phyloP scores from a whole-genome alignment of 2,888 invertebrate genomes.

The Corbicula japonica region DNA sequence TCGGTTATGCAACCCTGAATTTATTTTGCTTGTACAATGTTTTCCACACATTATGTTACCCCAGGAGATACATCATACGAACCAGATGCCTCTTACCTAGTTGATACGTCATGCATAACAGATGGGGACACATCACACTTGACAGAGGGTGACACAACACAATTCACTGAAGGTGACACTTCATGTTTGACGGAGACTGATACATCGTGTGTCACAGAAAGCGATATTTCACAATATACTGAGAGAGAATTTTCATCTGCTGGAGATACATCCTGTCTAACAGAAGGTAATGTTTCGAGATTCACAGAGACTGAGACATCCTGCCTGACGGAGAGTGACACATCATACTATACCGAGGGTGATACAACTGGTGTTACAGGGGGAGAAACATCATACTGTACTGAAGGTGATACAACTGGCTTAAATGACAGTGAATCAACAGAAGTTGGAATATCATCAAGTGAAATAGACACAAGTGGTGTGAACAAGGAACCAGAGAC shows the following conservation, averaged over 20 bases:
- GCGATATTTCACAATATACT: conserved; percentile 24
- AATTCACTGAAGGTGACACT: conserved; percentile 22
- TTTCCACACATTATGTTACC: background rate
- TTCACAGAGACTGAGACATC: conserved; percentile 32
- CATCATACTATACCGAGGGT: conserved; percentile 3
- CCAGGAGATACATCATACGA: conserved; percentile 45
- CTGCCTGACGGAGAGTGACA: conserved; percentile 22
- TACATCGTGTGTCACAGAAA: conserved; percentile 20
- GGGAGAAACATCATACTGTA: conserved; percentile 6
- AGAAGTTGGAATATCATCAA: no score
- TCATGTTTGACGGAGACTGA: conserved; percentile 36
- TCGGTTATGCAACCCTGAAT: no score
- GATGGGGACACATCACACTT: conserved; percentile 30
- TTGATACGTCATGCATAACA: conserved; percentile 19
- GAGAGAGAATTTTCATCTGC: background rate
- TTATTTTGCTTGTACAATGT: no score
- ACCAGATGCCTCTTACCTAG: conserved; percentile 31
- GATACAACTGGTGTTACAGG: background rate
- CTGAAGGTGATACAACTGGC: conserved; percentile 29
- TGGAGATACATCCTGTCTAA: conserved; percentile 8
- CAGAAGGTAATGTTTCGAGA: conserved; percentile 27
- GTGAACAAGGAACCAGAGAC: no score
- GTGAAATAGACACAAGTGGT: no score
- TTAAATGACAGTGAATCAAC: conserved; percentile 11
- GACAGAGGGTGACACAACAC: conserved; percentile 24